Conservation (phyloP, 2,113 vertebrate genomes). For the Semicossyphus pulcher region DNA sequence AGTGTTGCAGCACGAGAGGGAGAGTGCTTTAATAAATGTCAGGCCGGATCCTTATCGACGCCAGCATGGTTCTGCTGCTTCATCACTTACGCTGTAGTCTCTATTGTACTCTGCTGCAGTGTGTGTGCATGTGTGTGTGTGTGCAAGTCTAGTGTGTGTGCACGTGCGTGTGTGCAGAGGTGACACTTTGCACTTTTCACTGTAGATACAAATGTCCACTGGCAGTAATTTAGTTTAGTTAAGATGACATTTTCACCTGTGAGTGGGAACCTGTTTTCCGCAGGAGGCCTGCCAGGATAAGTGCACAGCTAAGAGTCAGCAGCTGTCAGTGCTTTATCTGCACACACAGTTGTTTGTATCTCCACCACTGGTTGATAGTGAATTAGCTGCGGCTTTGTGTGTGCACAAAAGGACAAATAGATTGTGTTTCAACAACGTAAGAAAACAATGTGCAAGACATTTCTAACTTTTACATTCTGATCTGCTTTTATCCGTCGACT, state of each 20-base stretch:
- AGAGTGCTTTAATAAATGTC: conserved; percentile 54
- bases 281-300: background rate
- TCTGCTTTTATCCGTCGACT: no score
- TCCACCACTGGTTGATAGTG: background rate
- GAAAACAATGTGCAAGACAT: background rate
- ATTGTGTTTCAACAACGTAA: background rate
- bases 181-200: background rate
- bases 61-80: conserved; percentile 44
- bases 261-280: background rate
- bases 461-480: no score
- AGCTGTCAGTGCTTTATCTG: background rate
- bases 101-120: conserved; percentile 29
- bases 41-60: conserved; percentile 41
- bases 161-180: background rate
- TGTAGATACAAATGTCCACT: conserved; percentile 1
- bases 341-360: background rate
- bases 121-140: background rate
- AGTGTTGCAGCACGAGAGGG: conserved; percentile 27
- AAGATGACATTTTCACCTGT: conserved; percentile 3
- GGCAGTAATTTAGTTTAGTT: conserved; percentile 12
- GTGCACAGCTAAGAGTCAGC: background rate
- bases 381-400: background rate
- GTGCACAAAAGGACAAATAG: background rate
- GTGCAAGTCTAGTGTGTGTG: background rate
- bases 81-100: conserved; percentile 43